Evolutionary conservation across 2,797 vertebrate genomes (phyloP).

Genomic region (Scyliorhinus canicula): DNA sequence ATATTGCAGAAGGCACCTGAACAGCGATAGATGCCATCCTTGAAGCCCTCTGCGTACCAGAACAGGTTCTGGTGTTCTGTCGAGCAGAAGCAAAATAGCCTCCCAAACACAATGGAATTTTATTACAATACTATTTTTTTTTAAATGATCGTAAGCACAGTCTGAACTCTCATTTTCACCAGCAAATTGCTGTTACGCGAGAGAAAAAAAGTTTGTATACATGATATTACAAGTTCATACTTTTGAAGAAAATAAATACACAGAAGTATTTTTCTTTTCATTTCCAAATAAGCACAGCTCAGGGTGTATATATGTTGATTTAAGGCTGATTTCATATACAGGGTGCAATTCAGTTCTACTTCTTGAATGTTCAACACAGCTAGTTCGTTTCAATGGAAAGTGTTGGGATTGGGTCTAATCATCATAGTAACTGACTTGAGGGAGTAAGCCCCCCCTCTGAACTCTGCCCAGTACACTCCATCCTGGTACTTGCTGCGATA

Average conservation of each 20-base stretch:
- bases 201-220: slow-evolving; percentile 8
- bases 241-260: slow-evolving; percentile 32
- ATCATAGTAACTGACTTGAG: slow-evolving; percentile 83
- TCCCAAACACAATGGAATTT: slow-evolving; percentile 7
- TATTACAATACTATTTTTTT: slow-evolving; percentile 8
- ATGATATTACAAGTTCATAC: slow-evolving; percentile 22
- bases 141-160: not conserved
- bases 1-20: not conserved
- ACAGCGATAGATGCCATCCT: not conserved
- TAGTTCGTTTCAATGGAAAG: slow-evolving; percentile 73
- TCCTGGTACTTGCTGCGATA: slow-evolving; percentile 97
- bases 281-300: slow-evolving; percentile 28
- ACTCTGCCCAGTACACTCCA: slow-evolving; percentile 97
- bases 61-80: not conserved
- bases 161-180: slow-evolving; percentile 6
- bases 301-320: not conserved
- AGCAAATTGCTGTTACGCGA: not conserved
- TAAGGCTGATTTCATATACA: slow-evolving; percentile 33
- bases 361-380: slow-evolving; percentile 42
- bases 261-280: slow-evolving; percentile 15
- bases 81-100: not conserved
- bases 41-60: not conserved
- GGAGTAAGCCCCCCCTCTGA: slow-evolving; percentile 92
- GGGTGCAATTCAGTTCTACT: slow-evolving; percentile 41
- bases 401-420: slow-evolving; percentile 97